Evolutionary conservation across 2,888 invertebrate genomes (phyloP).

Genomic region (Baronia brevicornis): DNA sequence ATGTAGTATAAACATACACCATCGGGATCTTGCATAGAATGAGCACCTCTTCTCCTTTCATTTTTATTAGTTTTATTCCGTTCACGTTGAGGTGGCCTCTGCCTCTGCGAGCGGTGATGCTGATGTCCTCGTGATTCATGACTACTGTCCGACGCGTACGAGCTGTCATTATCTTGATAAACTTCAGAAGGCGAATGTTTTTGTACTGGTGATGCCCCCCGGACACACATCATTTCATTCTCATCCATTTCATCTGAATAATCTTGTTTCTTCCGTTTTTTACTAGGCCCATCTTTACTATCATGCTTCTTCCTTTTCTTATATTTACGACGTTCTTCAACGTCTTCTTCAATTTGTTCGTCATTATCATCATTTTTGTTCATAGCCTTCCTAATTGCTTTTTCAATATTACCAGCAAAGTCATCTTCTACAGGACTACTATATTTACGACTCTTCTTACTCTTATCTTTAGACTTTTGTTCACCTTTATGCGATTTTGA

Average conservation of each 20-base stretch:
- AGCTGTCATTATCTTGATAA: slow-evolving; percentile 69
- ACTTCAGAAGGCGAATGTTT: slow-evolving; percentile 41
- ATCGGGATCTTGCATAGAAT: slow-evolving; percentile 79
- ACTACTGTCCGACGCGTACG: slow-evolving; percentile 73
- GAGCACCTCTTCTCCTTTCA: slow-evolving; percentile 71
- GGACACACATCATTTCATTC: slow-evolving; percentile 86
- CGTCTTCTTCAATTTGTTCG: slow-evolving; percentile 54
- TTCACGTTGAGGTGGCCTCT: slow-evolving; percentile 52
- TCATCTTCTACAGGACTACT: slow-evolving; percentile 76
- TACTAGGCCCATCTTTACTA: slow-evolving; percentile 71
- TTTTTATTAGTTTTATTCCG: slow-evolving; percentile 70
- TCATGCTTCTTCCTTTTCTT: slow-evolving; percentile 77
- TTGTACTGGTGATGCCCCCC: slow-evolving; percentile 82
- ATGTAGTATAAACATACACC: slow-evolving; percentile 88
- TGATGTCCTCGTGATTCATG: slow-evolving; percentile 70
- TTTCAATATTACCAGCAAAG: slow-evolving; percentile 86
- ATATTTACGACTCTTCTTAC: slow-evolving; percentile 65
- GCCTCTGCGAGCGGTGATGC: slow-evolving; percentile 59
- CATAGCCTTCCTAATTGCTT: slow-evolving; percentile 84
- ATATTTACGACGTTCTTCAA: slow-evolving; percentile 68
- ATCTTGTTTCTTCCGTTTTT: slow-evolving; percentile 75
- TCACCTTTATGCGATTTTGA: slow-evolving; percentile 64
- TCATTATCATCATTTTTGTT: slow-evolving; percentile 78
- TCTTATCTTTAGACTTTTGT: slow-evolving; percentile 68
- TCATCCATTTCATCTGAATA: slow-evolving; percentile 80